A percentile compares a stretch with the other conserved stretches of the same genome.
phyloP scores from a whole-genome alignment of 2,888 invertebrate genomes.

The Drosophila lacicola region DNA sequence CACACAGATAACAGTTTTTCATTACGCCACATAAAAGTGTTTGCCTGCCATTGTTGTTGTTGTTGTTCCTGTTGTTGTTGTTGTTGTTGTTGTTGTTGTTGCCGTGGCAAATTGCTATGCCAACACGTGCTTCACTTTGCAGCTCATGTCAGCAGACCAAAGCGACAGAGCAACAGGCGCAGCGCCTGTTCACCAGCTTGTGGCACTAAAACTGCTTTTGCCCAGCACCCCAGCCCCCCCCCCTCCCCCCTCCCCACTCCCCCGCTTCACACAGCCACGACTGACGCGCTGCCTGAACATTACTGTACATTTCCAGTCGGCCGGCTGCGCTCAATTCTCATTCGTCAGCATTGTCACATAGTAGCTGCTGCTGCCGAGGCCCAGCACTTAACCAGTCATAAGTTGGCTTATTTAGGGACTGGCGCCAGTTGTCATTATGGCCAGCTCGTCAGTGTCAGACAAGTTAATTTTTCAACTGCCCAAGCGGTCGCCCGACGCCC shows the following conservation, averaged over 20 bases:
- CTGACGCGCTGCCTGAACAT: neutral
- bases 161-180: constrained; percentile 58
- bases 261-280: neutral
- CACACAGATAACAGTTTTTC: constrained; percentile 80
- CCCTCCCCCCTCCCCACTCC: constrained; percentile 1
- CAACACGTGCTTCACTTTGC: constrained; percentile 81
- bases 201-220: constrained; percentile 44
- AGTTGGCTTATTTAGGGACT: constrained; percentile 50
- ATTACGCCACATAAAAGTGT: constrained; percentile 81
- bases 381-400: constrained; percentile 33
- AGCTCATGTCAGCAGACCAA: constrained; percentile 61
- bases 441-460: constrained; percentile 49
- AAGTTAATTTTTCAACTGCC: constrained; percentile 80
- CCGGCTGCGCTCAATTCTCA: constrained; percentile 17
- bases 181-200: constrained; percentile 48
- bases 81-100: constrained; percentile 40
- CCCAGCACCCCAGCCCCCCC: neutral
- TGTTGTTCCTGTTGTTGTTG: constrained; percentile 26
- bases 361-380: constrained; percentile 20
- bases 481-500: constrained; percentile 59
- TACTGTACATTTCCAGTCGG: constrained; percentile 26
- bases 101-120: constrained; percentile 72
- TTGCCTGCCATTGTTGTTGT: constrained; percentile 38
- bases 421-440: constrained; percentile 73
- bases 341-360: constrained; percentile 48